Percentiles rank a stretch among this genome's conserved stretches.
phyloP scores from a whole-genome alignment of 2,797 vertebrate genomes.

The Gadopsis bispinosus region DNA sequence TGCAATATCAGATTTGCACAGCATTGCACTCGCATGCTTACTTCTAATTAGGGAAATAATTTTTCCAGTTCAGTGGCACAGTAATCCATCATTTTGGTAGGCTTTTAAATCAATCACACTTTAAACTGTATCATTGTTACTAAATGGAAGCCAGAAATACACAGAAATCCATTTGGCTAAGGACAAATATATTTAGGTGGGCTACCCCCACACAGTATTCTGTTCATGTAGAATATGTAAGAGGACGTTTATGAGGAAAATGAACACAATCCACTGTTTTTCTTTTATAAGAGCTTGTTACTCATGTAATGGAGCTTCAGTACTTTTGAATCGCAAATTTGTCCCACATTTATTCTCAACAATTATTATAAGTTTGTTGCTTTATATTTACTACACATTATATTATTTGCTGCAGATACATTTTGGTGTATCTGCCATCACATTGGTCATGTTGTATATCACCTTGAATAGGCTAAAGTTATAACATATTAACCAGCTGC shows the following conservation, averaged over 20 bases:
- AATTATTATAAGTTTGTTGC: no score
- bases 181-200: not conserved
- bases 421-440: not conserved
- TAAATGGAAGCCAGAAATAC: slow-evolving; percentile 6
- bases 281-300: not conserved
- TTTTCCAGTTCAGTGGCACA: slow-evolving; percentile 16
- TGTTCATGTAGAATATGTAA: not conserved
- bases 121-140: slow-evolving; percentile 4
- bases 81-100: slow-evolving; percentile 34
- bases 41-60: not conserved
- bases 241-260: not conserved
- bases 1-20: slow-evolving; percentile 15
- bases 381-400: no score
- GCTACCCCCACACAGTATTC: not conserved
- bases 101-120: slow-evolving; percentile 14
- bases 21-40: slow-evolving; percentile 12
- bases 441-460: not conserved
- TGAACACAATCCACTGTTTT: not conserved
- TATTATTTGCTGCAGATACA: not conserved
- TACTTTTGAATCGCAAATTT: not conserved
- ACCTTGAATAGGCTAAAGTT: not conserved
- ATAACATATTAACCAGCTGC: not conserved
- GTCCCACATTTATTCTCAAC: not conserved
- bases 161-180: slow-evolving; percentile 12
- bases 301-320: not conserved